Percentiles rank a stretch among this genome's conserved stretches.
Evolutionary conservation across 2,888 invertebrate species (phyloP).

Genomic region (Sericinus montela): DNA sequence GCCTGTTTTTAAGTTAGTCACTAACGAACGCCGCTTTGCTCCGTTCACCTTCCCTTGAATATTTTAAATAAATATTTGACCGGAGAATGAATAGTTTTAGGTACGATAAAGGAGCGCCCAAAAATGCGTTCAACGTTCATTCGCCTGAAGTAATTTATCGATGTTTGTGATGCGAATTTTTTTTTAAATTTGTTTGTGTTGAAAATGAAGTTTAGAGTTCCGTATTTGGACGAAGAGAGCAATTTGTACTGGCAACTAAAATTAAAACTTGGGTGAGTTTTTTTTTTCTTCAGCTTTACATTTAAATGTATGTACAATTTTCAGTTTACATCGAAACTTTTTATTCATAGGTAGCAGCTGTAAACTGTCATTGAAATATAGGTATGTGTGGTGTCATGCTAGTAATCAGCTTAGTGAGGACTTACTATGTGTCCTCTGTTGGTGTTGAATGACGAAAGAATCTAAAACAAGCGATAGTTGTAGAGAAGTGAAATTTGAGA

Average conservation of each 20-base stretch:
- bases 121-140: conserved; percentile 24
- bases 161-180: background rate
- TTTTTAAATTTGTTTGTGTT: conserved; percentile 7
- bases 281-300: background rate
- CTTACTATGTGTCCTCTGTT: too few species aligned
- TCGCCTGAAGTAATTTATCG: conserved; percentile 1
- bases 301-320: too few species aligned
- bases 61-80: conserved; percentile 61
- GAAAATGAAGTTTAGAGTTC: conserved; percentile 49
- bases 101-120: conserved; percentile 28
- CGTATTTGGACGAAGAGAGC: conserved; percentile 32
- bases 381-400: too few species aligned
- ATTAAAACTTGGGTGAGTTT: conserved; percentile 42
- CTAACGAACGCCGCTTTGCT: conserved; percentile 36
- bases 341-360: too few species aligned
- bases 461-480: too few species aligned
- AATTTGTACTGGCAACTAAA: conserved; percentile 40
- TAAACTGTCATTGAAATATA: too few species aligned
- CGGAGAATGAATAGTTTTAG: conserved; percentile 27
- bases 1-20: conserved; percentile 46
- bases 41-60: conserved; percentile 53
- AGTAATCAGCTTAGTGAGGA: too few species aligned
- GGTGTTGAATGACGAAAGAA: too few species aligned
- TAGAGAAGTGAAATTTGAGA: too few species aligned
- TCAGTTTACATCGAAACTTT: too few species aligned